These are phyloP conservation scores for Drosophila mimica DNA, from an alignment of 2,888 invertebrate genomes.

Conservation along the genomic window DNA sequence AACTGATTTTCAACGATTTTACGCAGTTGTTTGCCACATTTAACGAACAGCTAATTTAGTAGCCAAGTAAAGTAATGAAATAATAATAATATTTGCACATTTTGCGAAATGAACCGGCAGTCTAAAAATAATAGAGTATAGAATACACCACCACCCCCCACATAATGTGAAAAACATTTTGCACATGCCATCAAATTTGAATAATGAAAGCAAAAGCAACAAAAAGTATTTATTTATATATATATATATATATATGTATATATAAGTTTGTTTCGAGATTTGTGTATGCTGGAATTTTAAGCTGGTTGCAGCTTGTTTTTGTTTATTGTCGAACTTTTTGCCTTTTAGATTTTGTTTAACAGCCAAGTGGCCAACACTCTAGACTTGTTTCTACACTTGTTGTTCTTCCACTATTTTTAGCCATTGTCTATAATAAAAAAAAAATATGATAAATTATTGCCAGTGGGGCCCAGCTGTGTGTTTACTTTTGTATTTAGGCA, in stretches of 20 bases:
- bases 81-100: conserved; percentile 29
- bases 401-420: conserved; percentile 34
- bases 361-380: conserved; percentile 42
- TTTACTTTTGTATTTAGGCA: background rate
- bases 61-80: conserved; percentile 8
- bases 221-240: conserved; percentile 8
- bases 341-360: conserved; percentile 26
- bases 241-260: background rate
- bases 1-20: conserved; percentile 34
- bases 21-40: conserved; percentile 54
- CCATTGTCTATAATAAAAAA: conserved; percentile 49
- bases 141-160: background rate
- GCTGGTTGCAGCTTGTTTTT: conserved; percentile 54
- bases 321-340: conserved; percentile 46
- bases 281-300: conserved; percentile 47
- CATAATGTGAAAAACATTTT: conserved; percentile 28
- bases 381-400: conserved; percentile 7
- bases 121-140: conserved; percentile 35
- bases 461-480: conserved; percentile 40
- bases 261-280: conserved; percentile 25
- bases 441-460: conserved; percentile 55
- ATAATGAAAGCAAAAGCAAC: conserved; percentile 3
- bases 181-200: conserved; percentile 40
- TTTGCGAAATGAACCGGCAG: conserved; percentile 42
- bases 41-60: conserved; percentile 57